Evolutionary conservation across 1,140 invertebrate species (phyloP), one percentile per base, ranked within the genome.

Genomic region (Apocrypta bakeri): DNA sequence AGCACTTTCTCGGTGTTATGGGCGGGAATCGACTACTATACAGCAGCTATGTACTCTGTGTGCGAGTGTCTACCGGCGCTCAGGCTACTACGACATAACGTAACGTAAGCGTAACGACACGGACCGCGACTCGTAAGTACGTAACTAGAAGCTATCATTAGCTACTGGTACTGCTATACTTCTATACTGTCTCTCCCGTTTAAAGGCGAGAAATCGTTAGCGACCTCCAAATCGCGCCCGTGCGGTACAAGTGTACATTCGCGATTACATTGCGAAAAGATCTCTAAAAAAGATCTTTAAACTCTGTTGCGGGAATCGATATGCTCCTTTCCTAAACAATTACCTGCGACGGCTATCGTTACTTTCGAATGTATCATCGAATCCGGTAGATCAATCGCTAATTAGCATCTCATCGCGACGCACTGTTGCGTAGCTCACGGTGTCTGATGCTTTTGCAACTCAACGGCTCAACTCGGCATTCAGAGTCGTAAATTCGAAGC

Each of bases 1-100:
- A 84, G 87, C 84, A 90, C 90, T 91, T 90, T 91, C 90, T 90
- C 89, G 88, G 80, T 83, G 48, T n/a, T 56, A 56, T 85, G 87
- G 74, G 85, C 84, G 85, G 77, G 79, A 83, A 84, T 83, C 64
- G 82, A 29, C 40, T 64, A 7, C 25, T 8, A n/a, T 56, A 48
- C 48, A 7, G 14, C 14, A 56, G 48, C 3, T 56, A 17, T 48
- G n/a, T 56, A 17, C 48, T 48, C 42, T 48, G 12, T 17, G 21
- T 7, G 33, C 33, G 3, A 9, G 3, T 37, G 48, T 56, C 17
- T 56, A 56, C 48, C 48, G 48, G 48, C 48, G 48, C n/a, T 12
- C 11, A 33, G 33, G 31, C 69, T 25, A 14, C 33, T 12, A 40
- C 69, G 33, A 72, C 69, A n/a, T 56, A 56, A n/a, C 48, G 48